Percentiles rank a stretch among this genome's conserved stretches.
Evolutionary conservation across 2,113 vertebrate genomes (phyloP).

Genomic region (Hylia prasina): DNA sequence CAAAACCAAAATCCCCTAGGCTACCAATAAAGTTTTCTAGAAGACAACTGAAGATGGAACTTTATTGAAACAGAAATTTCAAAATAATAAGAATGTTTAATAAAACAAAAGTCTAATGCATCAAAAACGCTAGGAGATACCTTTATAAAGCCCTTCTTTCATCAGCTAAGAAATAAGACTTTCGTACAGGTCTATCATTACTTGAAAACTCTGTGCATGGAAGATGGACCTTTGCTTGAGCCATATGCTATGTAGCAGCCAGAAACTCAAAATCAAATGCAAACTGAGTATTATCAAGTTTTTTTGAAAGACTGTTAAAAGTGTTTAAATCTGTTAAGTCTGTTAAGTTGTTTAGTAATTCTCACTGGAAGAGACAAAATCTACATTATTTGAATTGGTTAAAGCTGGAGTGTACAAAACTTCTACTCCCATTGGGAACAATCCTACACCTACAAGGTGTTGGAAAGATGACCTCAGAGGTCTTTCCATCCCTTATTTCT

Average conservation of each 20-base stretch:
- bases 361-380: background rate
- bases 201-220: background rate
- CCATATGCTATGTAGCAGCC: background rate
- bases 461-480: background rate
- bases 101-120: background rate
- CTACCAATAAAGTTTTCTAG: background rate
- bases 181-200: background rate
- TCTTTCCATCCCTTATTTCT: background rate
- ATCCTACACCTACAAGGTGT: background rate
- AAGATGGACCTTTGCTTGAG: background rate
- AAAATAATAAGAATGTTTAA: fast-evolving
- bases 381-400: background rate
- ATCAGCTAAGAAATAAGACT: background rate
- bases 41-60: background rate
- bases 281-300: background rate
- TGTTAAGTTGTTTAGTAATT: background rate
- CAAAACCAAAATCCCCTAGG: fast-evolving
- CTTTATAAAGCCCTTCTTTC: background rate
- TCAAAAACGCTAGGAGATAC: background rate
- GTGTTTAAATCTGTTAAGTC: background rate
- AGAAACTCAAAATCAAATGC: background rate
- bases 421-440: background rate
- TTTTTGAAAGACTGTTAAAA: background rate
- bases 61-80: background rate
- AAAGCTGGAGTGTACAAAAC: background rate